Conservation (phyloP, 2,888 invertebrate genomes). For the Caenorhabditis sp. region DNA sequence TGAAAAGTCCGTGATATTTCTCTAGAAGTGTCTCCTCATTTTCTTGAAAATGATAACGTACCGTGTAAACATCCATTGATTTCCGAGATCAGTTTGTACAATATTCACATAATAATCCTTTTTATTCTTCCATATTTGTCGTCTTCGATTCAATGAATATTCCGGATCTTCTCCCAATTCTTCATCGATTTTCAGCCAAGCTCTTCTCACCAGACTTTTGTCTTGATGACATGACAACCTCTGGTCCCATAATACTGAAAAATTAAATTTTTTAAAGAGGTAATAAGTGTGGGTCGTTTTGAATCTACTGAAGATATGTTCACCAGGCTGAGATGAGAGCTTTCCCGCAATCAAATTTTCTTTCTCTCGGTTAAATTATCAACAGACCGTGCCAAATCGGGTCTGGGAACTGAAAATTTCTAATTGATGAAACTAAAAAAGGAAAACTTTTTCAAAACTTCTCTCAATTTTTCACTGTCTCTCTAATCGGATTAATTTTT, state of each 20-base stretch:
- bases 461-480: no score
- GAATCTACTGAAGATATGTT: no score
- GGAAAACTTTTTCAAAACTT: not conserved
- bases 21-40: not conserved
- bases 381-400: no score
- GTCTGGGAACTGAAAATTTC: no score
- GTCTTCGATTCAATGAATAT: slow-evolving; percentile 22
- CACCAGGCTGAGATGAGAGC: no score
- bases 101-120: slow-evolving; percentile 22
- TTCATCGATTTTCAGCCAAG: slow-evolving; percentile 16
- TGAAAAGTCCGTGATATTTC: no score
- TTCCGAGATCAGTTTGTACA: not conserved
- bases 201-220: slow-evolving; percentile 9
- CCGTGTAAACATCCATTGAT: slow-evolving; percentile 17
- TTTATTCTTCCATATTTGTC: slow-evolving; percentile 40
- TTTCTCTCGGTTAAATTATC: no score
- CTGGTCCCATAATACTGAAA: slow-evolving; percentile 37
- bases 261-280: no score
- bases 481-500: no score
- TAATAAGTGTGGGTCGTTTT: no score
- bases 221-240: slow-evolving; percentile 18
- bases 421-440: not conserved
- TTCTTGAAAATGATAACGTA: not conserved
- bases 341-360: no score
- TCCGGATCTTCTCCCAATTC: slow-evolving; percentile 20